Percentiles rank a stretch among this genome's conserved stretches.
These are phyloP conservation scores for Arge pagana DNA, from an alignment of 2,888 invertebrate genomes.

Conservation along the genomic window DNA sequence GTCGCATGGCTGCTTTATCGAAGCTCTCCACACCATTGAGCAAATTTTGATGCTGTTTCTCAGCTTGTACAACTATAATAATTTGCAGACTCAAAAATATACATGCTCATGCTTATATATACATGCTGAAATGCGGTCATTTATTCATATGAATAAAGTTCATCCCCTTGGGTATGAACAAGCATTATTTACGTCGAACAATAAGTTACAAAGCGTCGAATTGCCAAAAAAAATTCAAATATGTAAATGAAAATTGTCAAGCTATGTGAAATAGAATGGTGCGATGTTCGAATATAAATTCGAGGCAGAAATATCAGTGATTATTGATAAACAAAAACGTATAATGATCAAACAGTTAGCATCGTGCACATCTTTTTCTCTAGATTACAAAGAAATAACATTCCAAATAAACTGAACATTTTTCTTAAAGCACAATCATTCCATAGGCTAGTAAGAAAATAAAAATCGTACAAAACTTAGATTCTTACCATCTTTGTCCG, in stretches of 20 bases:
- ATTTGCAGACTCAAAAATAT: slow-evolving; percentile 35
- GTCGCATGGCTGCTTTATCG: slow-evolving; percentile 75
- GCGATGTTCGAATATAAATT: slow-evolving; percentile 20
- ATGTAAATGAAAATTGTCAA: too few relatives aligned
- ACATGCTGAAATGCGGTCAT: too few relatives aligned
- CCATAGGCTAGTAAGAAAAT: not conserved
- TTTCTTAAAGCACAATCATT: not conserved
- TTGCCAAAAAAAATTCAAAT: too few relatives aligned
- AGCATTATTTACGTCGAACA: too few relatives aligned
- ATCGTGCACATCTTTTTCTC: slow-evolving; percentile 20
- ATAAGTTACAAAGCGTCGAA: too few relatives aligned
- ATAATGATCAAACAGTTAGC: slow-evolving; percentile 24
- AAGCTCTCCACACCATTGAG: slow-evolving; percentile 75
- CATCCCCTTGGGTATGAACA: too few relatives aligned
- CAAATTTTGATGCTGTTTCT: slow-evolving; percentile 74
- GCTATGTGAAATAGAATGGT: too few relatives aligned
- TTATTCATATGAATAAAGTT: slow-evolving; percentile 33
- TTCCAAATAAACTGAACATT: slow-evolving; percentile 9
- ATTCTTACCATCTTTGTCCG: slow-evolving; percentile 85
- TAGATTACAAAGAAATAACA: slow-evolving; percentile 15
- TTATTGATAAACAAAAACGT: too few relatives aligned
- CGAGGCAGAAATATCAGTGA: slow-evolving; percentile 14
- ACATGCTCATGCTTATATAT: slow-evolving; percentile 25
- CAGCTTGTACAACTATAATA: slow-evolving; percentile 70
- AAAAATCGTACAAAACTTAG: slow-evolving; percentile 7